phyloP scores from a whole-genome alignment of 2,797 vertebrate genomes.

The Chloroceryle inda region DNA sequence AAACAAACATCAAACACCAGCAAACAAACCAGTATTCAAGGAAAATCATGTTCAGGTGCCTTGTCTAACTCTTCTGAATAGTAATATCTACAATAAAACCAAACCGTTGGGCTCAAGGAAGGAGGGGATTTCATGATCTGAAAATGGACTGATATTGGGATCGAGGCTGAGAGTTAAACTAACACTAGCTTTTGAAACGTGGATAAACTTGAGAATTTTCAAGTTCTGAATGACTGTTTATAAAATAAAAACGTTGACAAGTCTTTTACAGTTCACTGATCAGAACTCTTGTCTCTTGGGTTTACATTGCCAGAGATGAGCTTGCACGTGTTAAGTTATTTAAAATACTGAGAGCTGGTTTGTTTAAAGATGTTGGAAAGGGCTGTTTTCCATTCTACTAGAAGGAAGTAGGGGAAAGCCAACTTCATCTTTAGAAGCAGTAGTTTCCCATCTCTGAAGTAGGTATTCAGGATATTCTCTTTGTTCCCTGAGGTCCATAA shows the following conservation, averaged over 20 bases:
- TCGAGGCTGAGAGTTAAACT: background rate
- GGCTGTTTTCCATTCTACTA: background rate
- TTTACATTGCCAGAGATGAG: background rate
- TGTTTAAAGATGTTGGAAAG: background rate
- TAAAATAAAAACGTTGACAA: constrained; percentile 16
- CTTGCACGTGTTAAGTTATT: background rate
- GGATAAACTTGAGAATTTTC: background rate
- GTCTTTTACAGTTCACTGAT: background rate
- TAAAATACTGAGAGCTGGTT: constrained; percentile 10
- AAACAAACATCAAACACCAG: background rate
- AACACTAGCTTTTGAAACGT: background rate
- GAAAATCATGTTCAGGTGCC: background rate
- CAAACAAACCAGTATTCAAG: background rate
- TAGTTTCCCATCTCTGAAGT: background rate
- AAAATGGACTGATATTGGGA: background rate
- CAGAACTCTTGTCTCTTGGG: background rate
- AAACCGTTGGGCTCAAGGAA: background rate
- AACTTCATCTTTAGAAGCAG: background rate
- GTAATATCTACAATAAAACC: background rate
- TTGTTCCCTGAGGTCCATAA: background rate
- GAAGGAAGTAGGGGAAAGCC: background rate
- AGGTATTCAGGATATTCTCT: background rate
- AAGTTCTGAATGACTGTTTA: background rate
- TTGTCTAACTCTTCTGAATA: background rate
- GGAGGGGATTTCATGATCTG: background rate